Evolutionary conservation across 2,113 vertebrate species (phyloP), one percentile per base, ranked within the genome.

Genomic region (Leptodactylus fuscus): DNA sequence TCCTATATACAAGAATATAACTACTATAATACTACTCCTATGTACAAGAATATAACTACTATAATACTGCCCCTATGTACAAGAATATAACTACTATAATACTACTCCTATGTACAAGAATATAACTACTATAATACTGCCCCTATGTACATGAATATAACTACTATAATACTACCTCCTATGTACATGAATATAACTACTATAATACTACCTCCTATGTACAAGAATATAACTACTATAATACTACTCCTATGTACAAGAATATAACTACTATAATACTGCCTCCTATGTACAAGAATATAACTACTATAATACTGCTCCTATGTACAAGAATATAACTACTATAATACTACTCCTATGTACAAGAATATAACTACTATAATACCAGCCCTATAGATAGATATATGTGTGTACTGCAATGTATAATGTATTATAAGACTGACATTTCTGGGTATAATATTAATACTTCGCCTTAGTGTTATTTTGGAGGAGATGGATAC

Each of bases 191-290:
- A 44, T 44, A 44, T 44, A 44, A 44, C 41, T 44, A 44, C 41
- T 9, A 44, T 44, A 9, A 44, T 44, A 44, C 41, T 44, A 9
- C 41, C 41, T 9, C 41, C 41, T 44, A 44, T 44, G 41, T 51
- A 51, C 49, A 51, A 51, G 49, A 51, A 51, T 51, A 51, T 51
- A 51, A 51, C 49, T 51, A 51, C 49, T 51, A 51, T 51, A 51
- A 51, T 51, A 51, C 49, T 51, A 16, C 49, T 20, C 16, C 49
- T 51, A 51, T 55, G 7, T 60, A 60, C 24, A 60, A 60, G 58
- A 60, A 60, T 60, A 60, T 60, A 60, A 60, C 58, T 60, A 60
- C n/a, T 60, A 60, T 60, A 60, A 60, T 60, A 60, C 58, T 60
- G 58, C n/a, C 24, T 11, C 58, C 55, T 60, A 60, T 60, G 12